Evolutionary conservation across 2,888 invertebrate species (phyloP).

Genomic region (Eumacrocentrus americanus): DNA sequence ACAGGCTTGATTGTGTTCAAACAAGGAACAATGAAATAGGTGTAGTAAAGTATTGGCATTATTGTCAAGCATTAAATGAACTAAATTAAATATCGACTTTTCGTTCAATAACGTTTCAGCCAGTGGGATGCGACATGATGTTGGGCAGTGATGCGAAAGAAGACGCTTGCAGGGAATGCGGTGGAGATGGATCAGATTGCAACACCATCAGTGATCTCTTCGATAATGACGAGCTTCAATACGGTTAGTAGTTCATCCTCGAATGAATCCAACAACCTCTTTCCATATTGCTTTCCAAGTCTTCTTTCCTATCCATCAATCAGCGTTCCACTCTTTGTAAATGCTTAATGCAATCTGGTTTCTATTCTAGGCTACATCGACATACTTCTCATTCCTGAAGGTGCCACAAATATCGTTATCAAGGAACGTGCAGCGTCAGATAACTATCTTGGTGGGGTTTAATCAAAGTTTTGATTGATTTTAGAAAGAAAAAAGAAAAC

Average conservation of each 20-base stretch:
- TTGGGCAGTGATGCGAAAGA: slow-evolving; percentile 85
- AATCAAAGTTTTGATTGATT: slow-evolving; percentile 22
- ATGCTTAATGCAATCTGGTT: slow-evolving; percentile 14
- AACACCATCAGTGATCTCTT: slow-evolving; percentile 77
- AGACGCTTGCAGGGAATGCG: slow-evolving; percentile 90
- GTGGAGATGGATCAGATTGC: slow-evolving; percentile 90
- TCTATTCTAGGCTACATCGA: slow-evolving; percentile 83
- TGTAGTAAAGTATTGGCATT: background rate
- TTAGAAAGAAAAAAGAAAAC: background rate
- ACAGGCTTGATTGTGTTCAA: background rate
- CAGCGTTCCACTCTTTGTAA: background rate
- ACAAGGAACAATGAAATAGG: background rate
- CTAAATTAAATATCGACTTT: slow-evolving; percentile 11
- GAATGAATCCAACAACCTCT: background rate
- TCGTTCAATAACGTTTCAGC: slow-evolving; percentile 63
- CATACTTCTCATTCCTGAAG: slow-evolving; percentile 86
- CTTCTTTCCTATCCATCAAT: background rate
- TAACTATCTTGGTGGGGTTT: slow-evolving; percentile 81
- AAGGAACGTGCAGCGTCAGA: slow-evolving; percentile 81
- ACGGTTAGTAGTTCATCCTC: slow-evolving; percentile 66
- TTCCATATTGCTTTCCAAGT: background rate
- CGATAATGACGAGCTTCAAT: slow-evolving; percentile 74
- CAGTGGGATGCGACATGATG: slow-evolving; percentile 94
- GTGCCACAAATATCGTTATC: slow-evolving; percentile 89
- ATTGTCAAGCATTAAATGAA: background rate